Base-by-base conservation (phyloP, 2,888 invertebrate species). In the Rambutsinella grinnellia region DNA sequence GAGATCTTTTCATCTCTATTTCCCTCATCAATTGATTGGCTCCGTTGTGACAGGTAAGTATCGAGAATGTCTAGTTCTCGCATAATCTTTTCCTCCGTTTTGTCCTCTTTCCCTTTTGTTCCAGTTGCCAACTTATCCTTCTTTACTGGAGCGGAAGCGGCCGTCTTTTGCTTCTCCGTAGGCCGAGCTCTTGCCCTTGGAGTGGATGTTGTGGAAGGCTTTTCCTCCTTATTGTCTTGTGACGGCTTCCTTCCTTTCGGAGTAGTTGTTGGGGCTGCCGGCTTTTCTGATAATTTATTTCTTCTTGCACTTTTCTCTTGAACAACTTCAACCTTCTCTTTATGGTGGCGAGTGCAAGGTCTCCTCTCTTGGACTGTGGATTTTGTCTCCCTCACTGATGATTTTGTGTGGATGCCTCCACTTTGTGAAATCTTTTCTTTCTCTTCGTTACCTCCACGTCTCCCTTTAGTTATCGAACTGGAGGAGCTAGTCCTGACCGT, bases 41-140 rank as follows among this genome's bases (percentile, higher is more conserved):
- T 81, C 56, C 83, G 57, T 68, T 82, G 81, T 49, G 81, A 82
- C 70, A 84, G 70, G 71, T 76, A 84, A 53, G 71, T 80, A 69
- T 84, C 84, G 23, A 84, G 71, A 70, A 79, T 82, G 68, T 84
- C 82, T 68, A 84, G 72, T 60, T 84, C 84, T 21, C 80, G 72
- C 71, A 84, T 82, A 74, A 84, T 84, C 46, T 78, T 80, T 65
- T 84, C 79, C 49, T 84, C 84, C 8, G 24, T 58, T 58, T 44
- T 61, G 19, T 44, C 21, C 36, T 54, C 54, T 53, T 36, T 36
- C 53, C 23, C 47, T 26, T 66, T 66, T 19, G 23, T 65, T 46
- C 57, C n/a, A n/a, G n/a, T n/a, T n/a, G n/a, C n/a, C n/a, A n/a
- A n/a, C n/a, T n/a, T n/a, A n/a, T n/a, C 49, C 49, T 49, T 6